A percentile compares a stretch with the other conserved stretches of the same genome.
Conservation (phyloP, 1,140 invertebrate species). For the Drosophila pallidifrons region DNA sequence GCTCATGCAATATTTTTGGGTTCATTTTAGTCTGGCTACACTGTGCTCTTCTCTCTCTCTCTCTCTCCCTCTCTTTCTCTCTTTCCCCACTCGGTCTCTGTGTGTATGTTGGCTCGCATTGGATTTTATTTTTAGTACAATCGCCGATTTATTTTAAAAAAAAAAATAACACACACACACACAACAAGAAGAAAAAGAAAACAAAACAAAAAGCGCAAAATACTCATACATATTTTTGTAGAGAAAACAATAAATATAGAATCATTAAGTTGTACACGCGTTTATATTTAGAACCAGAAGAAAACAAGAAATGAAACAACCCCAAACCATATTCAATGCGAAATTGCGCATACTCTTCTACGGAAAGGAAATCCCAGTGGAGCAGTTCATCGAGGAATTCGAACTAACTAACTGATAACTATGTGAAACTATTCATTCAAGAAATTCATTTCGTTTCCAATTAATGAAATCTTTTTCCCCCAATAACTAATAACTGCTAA, state of each 20-base stretch:
- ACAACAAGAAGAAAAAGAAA: slow-evolving; percentile 9
- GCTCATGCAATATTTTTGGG: neutral
- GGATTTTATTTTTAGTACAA: slow-evolving; percentile 61
- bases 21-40: slow-evolving; percentile 3
- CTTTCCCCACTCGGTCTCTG: no score
- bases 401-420: no score
- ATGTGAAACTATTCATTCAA: no score
- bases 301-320: slow-evolving; percentile 25
- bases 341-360: slow-evolving; percentile 16
- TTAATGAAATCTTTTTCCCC: no score
- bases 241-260: slow-evolving; percentile 85
- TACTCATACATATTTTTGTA: slow-evolving; percentile 84
- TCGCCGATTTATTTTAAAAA: slow-evolving; percentile 62
- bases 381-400: no score
- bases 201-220: slow-evolving; percentile 72
- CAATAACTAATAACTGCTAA: no score
- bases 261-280: slow-evolving; percentile 84
- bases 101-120: slow-evolving; percentile 17
- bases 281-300: slow-evolving; percentile 77
- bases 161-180: slow-evolving; percentile 5
- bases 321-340: neutral
- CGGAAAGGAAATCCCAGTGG: no score
- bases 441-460: no score
- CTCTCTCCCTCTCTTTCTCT: neutral
- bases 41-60: slow-evolving; percentile 2